Base-by-base conservation (phyloP, 2,888 invertebrate species). In the Trichopria drosophilae region DNA sequence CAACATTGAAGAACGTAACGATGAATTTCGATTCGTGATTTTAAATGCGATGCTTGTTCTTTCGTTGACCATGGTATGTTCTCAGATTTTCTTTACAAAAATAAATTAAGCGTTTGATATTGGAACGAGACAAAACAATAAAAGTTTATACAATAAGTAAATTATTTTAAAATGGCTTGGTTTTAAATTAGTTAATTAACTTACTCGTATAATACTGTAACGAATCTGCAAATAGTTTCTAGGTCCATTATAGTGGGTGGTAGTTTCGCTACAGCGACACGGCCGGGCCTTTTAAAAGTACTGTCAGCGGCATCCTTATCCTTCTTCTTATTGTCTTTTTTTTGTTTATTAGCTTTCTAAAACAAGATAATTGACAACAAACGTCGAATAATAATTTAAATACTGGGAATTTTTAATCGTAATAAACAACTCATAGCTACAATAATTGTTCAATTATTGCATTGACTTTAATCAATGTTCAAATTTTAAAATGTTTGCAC, bases 11-110 rank as follows among this genome's bases (percentile, higher is more conserved):
- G 59, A n/a, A 79, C 74, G 70, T 82, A 84, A 18, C 76, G 76
- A 67, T 84, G 83, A 62, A 86, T 79, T 31, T 82, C 82, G 0
- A 76, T 71, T 1, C 81, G 79, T 0, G 76, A 73, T 55, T 80
- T 79, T 9, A 86, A 61, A 13, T 76, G 62, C 46, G 77, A 79
- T 6, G 79, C 76, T 52, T 83, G 79, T 12, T 80, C 79, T 2
- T 70, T 39, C 0, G 79, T 75, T 1, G 80, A 75, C 84, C 84
- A 85, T 0, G 76, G 32, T 52, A 53, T 55, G 78, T 77, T 75
- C 10, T 15, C 16, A 31, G 32, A 53, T 26, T 46, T 37, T 15
- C 19, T 44, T 29, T 9, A 23, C n/a, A 4, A 15, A 23, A 9
- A 37, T 40, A 28, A 26, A 40, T 16, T 6, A 32, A n/a, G 3